phyloP scores from a whole-genome alignment of 2,888 invertebrate genomes.

The Drosophila meridiana region DNA sequence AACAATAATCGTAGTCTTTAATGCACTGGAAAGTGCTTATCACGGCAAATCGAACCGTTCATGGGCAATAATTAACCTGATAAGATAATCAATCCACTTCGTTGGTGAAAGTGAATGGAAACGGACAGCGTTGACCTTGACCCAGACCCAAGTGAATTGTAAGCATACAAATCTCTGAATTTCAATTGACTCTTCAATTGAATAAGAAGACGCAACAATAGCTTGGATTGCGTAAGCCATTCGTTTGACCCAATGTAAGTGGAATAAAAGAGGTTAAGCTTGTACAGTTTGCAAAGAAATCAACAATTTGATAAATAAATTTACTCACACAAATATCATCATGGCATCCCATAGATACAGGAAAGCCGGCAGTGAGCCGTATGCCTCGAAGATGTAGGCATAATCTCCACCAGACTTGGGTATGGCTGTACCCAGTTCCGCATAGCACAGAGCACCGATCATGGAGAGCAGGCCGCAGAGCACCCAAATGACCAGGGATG shows the following conservation, averaged over 20 bases:
- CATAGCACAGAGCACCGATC: conserved; percentile 98
- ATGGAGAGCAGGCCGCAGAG: conserved; percentile 95
- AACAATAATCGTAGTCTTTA: conserved; percentile 16
- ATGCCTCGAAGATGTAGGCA: conserved; percentile 97
- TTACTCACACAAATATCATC: conserved; percentile 96
- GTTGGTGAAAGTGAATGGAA: conserved; percentile 35
- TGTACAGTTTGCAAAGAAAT: neutral
- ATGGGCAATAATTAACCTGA: conserved; percentile 20
- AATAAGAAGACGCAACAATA: conserved; percentile 14
- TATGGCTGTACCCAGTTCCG: conserved; percentile 93
- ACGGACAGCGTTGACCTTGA: conserved; percentile 28
- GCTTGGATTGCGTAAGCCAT: conserved; percentile 12
- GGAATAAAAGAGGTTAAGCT: neutral
- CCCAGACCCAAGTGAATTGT: neutral
- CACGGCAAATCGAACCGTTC: conserved; percentile 9
- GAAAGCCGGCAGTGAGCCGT: conserved; percentile 96
- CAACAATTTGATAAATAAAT: neutral
- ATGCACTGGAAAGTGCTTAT: conserved; percentile 26
- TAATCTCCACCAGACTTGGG: conserved; percentile 98
- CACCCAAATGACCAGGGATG: conserved; percentile 94
- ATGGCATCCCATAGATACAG: conserved; percentile 99
- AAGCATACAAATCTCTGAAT: conserved; percentile 23
- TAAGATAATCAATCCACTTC: conserved; percentile 20
- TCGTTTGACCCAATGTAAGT: conserved; percentile 21
- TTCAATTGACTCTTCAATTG: conserved; percentile 43